These are phyloP conservation scores for Rhynchophorus ferrugineus DNA, from an alignment of 1,140 invertebrate species.

Conservation along the genomic window DNA sequence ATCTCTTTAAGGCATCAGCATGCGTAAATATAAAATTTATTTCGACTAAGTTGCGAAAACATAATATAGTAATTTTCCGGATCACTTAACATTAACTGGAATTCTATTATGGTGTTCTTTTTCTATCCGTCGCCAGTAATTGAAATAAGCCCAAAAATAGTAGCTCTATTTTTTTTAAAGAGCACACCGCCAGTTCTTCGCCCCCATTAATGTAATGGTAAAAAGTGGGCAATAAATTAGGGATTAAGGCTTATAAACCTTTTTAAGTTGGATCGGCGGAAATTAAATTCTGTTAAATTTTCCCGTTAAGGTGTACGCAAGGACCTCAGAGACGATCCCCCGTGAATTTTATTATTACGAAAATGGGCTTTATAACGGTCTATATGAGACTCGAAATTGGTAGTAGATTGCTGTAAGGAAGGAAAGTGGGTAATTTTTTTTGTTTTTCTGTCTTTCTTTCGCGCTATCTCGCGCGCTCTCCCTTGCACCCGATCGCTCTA, in stretches of 20 bases:
- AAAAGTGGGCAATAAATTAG: constrained; percentile 21
- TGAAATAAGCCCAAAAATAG: too few relatives aligned
- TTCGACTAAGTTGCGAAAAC: too few relatives aligned
- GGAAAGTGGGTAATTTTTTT: not conserved
- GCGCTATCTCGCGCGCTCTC: not conserved
- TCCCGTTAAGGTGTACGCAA: constrained; percentile 3
- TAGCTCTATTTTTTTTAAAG: too few relatives aligned
- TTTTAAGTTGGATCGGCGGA: constrained; percentile 12
- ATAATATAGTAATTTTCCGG: too few relatives aligned
- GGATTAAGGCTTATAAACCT: constrained; percentile 20
- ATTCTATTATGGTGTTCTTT: too few relatives aligned
- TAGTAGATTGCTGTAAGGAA: not conserved
- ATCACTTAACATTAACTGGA: too few relatives aligned
- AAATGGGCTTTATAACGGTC: not conserved
- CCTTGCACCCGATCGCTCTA: not conserved
- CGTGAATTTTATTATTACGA: not conserved
- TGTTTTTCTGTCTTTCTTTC: not conserved
- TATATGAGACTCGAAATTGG: not conserved
- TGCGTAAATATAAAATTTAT: too few relatives aligned
- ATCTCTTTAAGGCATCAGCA: too few relatives aligned
- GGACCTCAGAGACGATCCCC: not conserved
- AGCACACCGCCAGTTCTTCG: constrained; percentile 7
- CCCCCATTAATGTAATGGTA: not conserved
- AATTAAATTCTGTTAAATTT: constrained; percentile 22
- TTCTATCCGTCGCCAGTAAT: too few relatives aligned